Conservation (phyloP, 2,797 vertebrate genomes). For the Siniperca obscura region DNA sequence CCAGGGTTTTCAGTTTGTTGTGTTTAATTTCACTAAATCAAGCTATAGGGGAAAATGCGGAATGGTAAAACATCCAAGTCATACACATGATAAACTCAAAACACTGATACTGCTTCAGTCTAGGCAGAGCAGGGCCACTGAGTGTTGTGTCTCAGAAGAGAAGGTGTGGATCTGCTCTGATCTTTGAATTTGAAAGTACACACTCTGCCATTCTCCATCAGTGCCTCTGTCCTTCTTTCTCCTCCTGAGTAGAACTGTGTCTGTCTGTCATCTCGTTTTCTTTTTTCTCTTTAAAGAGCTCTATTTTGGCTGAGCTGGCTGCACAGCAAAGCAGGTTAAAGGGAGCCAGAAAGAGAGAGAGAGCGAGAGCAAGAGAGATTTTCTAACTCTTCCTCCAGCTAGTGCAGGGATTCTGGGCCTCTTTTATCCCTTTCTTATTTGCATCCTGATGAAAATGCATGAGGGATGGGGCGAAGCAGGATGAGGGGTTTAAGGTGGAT, state of each 20-base stretch:
- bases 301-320: conserved; percentile 78
- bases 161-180: conserved; percentile 57
- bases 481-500: conserved; percentile 86
- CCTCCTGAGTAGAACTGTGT: conserved; percentile 60
- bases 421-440: conserved; percentile 87
- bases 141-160: conserved; percentile 58
- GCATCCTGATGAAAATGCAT: conserved; percentile 87
- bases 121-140: conserved; percentile 48
- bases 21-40: conserved; percentile 46
- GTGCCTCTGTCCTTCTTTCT: conserved; percentile 68
- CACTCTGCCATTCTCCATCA: conserved; percentile 69
- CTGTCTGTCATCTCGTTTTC: conserved; percentile 61
- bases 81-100: conserved; percentile 43
- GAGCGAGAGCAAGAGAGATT: conserved; percentile 63
- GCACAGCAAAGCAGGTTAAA: conserved; percentile 77
- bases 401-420: conserved; percentile 80
- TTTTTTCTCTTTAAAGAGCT: conserved; percentile 52
- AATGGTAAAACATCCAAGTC: conserved; percentile 29
- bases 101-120: conserved; percentile 48
- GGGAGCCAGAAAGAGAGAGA: conserved; percentile 60
- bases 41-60: conserved; percentile 52
- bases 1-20: conserved; percentile 32
- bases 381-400: conserved; percentile 79
- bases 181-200: conserved; percentile 72
- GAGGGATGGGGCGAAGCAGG: conserved; percentile 82